Evolutionary conservation across 2,797 vertebrate genomes (phyloP), one percentile per base, ranked within the genome.

Genomic region (Strix occidentalis): DNA sequence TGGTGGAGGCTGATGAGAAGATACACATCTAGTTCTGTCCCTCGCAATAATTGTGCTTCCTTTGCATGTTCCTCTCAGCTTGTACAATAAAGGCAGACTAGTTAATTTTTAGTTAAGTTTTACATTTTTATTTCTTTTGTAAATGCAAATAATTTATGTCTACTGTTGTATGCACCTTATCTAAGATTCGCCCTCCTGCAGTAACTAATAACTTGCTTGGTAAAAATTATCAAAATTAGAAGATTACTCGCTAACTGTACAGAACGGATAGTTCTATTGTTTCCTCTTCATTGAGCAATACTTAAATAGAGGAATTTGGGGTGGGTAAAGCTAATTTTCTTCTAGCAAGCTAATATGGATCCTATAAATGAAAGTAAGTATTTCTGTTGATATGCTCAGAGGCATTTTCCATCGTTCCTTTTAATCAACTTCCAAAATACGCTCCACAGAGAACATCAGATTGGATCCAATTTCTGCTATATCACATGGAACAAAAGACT

Each of bases 401-500:
- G 56, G 70, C 28, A 3, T 90, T 94, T 95, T 88, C 96, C 93
- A 87, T 51, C 92, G 45, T 15, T 9, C 50, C 78, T 89, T 94
- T 83, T 83, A 90, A 94, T 85, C 78, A 89, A 75, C 84, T 92
- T 85, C 84, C 92, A 77, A 80, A 87, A 87, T 3, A 63, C 0
- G 7, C 84, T 89, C 26, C 28, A n/a, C 1, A 50, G 64, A 64
- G 90, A 93, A 58, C 70, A 89, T 72, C 84, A 88, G 84, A 84
- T 21, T 39, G 90, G 93, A 95, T 85, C 91, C 56, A 29, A 23
- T 82, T 82, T 43, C 94, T 91, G 77, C 77, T 53, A 3, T 65
- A 91, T 79, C 74, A 33, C 91, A 70, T 0, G 15, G 88, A 95
- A 95, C 96, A 96, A 96, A 97, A 97, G 96, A 11, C 90, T 69